Base-by-base conservation (phyloP, 2,797 vertebrate genomes). In the Rachycentron canadum region DNA sequence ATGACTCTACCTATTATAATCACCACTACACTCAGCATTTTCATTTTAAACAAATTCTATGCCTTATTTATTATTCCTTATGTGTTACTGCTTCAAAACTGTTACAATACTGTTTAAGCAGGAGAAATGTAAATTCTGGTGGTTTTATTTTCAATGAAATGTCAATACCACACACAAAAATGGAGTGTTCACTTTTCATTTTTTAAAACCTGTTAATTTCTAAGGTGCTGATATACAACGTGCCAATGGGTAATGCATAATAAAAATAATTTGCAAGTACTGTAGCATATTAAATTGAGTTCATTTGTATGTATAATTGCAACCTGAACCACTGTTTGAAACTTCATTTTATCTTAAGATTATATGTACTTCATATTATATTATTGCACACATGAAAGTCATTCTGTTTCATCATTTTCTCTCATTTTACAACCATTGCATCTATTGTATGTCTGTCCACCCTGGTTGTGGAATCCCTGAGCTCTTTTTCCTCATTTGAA, bases 231-330 rank as follows among this genome's bases (percentile, higher is more conserved):
- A 43, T 71, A 84, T 49, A 60, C 52, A 45, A 26, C 78, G 74
- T 91, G 86, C 82, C 81, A 85, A 88, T 82, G 36, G 59, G 4
- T 73, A 49, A 71, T 76, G 23, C 53, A 43, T 70, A 57, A 58
- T 66, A 86, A 63, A 91, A 78, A 36, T 11, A 0, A 59, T 69
- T 79, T 79, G 69, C 41, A 28, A 65, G 50, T 74, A 57, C 21
- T 62, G 10, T 19, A 47, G 38, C 0, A 28, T 40, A 58, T 73
- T n/a, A 28, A 17, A 67, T 50, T 60, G 49, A 62, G 16, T 62
- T 26, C 3, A 40, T 79, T 67, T 75, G 1, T 36, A 49, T 30
- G 9, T 69, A 7, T 43, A 38, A 63, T 62, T 26, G 28, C 25
- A n/a, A n/a, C n/a, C n/a, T n/a, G n/a, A n/a, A n/a, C n/a, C n/a